Percentiles rank a stretch among this genome's conserved stretches.
Evolutionary conservation across 1,140 invertebrate genomes (phyloP).

Genomic region (Macrostomum lignano): DNA sequence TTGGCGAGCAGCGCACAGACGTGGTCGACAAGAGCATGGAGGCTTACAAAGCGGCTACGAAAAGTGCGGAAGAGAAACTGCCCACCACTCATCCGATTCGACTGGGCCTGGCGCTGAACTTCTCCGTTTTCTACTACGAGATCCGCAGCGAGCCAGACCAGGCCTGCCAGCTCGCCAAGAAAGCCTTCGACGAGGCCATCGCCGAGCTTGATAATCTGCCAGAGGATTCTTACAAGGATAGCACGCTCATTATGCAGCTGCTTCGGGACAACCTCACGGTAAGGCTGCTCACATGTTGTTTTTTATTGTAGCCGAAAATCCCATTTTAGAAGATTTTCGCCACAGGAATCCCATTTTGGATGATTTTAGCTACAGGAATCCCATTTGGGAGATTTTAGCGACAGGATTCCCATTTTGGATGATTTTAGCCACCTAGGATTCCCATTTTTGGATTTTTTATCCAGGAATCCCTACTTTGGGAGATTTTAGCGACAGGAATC

Average conservation of each 20-base stretch:
- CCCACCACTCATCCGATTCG: slow-evolving; percentile 60
- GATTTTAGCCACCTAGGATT: too few species aligned
- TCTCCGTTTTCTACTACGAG: slow-evolving; percentile 91
- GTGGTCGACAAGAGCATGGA: slow-evolving; percentile 74
- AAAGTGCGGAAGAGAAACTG: slow-evolving; percentile 79
- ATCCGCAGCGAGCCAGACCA: slow-evolving; percentile 82
- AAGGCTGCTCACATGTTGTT: too few species aligned
- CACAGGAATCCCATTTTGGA: too few species aligned
- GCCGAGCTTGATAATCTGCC: slow-evolving; percentile 36
- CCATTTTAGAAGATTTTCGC: too few species aligned
- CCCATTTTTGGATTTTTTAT: too few species aligned
- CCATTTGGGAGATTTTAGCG: too few species aligned
- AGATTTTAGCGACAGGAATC: too few species aligned
- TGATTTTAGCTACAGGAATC: too few species aligned
- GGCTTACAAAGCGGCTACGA: slow-evolving; percentile 82
- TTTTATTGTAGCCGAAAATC: too few species aligned
- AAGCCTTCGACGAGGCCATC: slow-evolving; percentile 83
- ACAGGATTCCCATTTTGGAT: too few species aligned
- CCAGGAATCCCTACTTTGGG: too few species aligned
- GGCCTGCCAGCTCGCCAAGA: slow-evolving; percentile 72
- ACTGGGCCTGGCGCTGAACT: slow-evolving; percentile 64
- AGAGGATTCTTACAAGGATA: slow-evolving; percentile 61
- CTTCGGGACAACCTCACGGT: slow-evolving; percentile 84
- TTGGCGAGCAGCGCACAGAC: slow-evolving; percentile 66
- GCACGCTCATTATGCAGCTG: slow-evolving; percentile 92